A percentile compares a stretch with the other conserved stretches of the same genome.
phyloP scores from a whole-genome alignment of 2,888 invertebrate genomes.

The Ryuthela nishihirai region DNA sequence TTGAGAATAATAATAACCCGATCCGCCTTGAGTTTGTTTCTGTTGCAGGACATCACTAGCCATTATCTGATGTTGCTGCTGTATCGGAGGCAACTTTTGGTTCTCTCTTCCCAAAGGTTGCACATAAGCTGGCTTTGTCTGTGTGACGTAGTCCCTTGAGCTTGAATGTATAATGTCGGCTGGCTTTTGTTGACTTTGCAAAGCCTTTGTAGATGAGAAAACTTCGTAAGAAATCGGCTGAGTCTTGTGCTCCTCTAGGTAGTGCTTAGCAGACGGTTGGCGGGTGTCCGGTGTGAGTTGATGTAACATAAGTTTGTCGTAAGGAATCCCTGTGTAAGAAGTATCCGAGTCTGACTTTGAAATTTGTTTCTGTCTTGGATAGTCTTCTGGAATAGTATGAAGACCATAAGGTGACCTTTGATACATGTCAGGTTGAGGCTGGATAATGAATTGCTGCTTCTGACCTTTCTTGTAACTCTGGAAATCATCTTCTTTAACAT shows the following conservation, averaged over 20 bases:
- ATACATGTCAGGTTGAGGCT: too few relatives aligned
- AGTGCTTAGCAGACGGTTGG: constrained; percentile 26
- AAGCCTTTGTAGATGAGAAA: constrained; percentile 27
- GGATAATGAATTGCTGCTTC: too few relatives aligned
- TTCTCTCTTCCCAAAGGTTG: constrained; percentile 1
- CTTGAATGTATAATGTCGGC: constrained; percentile 1
- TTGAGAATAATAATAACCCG: too few relatives aligned
- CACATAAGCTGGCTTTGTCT: neutral
- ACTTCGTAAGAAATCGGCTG: constrained; percentile 31
- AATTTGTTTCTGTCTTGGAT: constrained; percentile 1
- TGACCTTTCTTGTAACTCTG: too few relatives aligned
- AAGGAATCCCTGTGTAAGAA: constrained; percentile 3
- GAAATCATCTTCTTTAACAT: too few relatives aligned
- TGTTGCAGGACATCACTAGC: constrained; percentile 3
- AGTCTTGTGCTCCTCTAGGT: constrained; percentile 31
- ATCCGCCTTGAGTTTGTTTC: too few relatives aligned
- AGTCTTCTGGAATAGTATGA: constrained; percentile 2
- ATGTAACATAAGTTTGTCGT: constrained; percentile 18
- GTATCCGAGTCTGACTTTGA: too few relatives aligned
- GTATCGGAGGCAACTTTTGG: constrained; percentile 9
- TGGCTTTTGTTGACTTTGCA: constrained; percentile 6
- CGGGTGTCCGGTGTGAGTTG: constrained; percentile 23
- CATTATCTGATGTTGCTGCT: constrained; percentile 2
- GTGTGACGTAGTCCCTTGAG: constrained; percentile 1
- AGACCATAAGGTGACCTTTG: too few relatives aligned